phyloP scores from a whole-genome alignment of 2,888 invertebrate species.

The Unio pictorum region DNA sequence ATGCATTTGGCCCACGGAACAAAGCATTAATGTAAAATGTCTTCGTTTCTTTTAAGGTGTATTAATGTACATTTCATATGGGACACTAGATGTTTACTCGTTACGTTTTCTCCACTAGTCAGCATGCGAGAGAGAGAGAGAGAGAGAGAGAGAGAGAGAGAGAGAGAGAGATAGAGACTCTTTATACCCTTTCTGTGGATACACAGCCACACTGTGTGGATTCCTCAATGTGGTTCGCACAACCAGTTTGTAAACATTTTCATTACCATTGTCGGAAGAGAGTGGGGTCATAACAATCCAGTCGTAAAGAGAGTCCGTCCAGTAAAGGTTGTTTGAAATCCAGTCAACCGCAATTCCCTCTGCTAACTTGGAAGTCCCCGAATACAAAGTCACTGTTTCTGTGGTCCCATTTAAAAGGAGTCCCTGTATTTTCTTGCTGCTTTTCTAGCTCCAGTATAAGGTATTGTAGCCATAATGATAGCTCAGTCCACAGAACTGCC shows the following conservation, averaged over 20 bases:
- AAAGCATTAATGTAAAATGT: too few species aligned
- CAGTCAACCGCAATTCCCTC: constrained; percentile 65
- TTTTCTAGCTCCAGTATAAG: constrained; percentile 62
- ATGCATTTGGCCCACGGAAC: too few species aligned
- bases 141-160: neutral
- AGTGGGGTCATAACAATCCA: constrained; percentile 63
- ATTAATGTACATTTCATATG: too few species aligned
- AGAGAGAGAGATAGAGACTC: constrained; percentile 4
- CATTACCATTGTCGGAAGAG: constrained; percentile 5
- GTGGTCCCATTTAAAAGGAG: constrained; percentile 51
- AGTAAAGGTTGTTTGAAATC: constrained; percentile 65
- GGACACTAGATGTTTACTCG: too few species aligned
- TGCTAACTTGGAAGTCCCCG: constrained; percentile 61
- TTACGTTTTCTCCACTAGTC: too few species aligned
- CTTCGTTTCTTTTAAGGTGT: too few species aligned
- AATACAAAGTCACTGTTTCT: constrained; percentile 53
- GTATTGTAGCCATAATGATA: constrained; percentile 52
- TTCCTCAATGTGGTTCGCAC: constrained; percentile 49
- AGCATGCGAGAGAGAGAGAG: constrained; percentile 3
- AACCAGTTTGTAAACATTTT: constrained; percentile 37
- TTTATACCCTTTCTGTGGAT: constrained; percentile 63
- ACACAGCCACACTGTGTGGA: constrained; percentile 63
- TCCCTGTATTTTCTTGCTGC: constrained; percentile 61
- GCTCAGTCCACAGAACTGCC: constrained; percentile 63
- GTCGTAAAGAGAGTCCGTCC: constrained; percentile 65